Evolutionary conservation across 2,113 vertebrate species (phyloP).

Genomic region (Saccopteryx bilineata): DNA sequence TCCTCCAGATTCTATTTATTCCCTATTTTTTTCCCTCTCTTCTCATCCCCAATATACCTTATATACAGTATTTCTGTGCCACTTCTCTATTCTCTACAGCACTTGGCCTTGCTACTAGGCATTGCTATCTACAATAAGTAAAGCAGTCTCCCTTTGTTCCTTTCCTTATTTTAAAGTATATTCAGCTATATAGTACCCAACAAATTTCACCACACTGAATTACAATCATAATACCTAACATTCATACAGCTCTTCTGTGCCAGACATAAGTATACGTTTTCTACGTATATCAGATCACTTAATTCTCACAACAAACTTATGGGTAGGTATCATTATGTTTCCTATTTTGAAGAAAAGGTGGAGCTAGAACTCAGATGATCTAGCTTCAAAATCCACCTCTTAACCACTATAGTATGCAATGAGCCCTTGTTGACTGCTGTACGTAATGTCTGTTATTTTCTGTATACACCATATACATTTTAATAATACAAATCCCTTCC

Average conservation of each 20-base stretch:
- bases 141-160: background rate
- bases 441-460: background rate
- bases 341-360: background rate
- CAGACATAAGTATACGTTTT: background rate
- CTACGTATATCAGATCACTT: background rate
- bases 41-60: background rate
- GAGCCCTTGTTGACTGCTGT: background rate
- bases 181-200: background rate
- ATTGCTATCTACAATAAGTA: background rate
- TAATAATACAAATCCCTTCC: background rate
- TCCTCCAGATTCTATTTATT: background rate
- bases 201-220: background rate
- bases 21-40: background rate
- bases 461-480: background rate
- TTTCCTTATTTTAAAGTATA: slow-evolving; percentile 9
- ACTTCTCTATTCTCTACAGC: background rate
- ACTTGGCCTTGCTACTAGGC: background rate
- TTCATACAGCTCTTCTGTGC: background rate
- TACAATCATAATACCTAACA: background rate
- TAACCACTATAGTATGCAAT: background rate
- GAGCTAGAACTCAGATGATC: background rate
- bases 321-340: background rate
- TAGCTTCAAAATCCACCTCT: background rate
- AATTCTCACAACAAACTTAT: background rate
- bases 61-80: background rate